Conservation (phyloP, 2,888 invertebrate species). For the Ditula angustiorana region DNA sequence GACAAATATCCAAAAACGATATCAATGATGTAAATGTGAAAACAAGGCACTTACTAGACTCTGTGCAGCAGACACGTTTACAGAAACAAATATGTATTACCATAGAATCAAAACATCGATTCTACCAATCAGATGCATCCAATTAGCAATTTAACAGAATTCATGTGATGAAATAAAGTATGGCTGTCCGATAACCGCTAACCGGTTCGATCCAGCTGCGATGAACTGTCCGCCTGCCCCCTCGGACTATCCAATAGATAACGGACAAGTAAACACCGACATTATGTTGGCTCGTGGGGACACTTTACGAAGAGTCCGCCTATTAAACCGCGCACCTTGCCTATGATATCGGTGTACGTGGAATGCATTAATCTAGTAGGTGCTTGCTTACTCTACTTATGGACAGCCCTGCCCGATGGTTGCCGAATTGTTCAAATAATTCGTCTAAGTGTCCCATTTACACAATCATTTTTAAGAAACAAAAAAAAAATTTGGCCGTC, state of each 20-base stretch:
- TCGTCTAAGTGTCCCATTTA: no score
- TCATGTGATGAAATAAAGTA: slow-evolving; percentile 59
- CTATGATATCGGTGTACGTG: slow-evolving; percentile 20
- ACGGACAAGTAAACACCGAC: slow-evolving; percentile 26
- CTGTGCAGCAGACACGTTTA: background rate
- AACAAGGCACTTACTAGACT: no score
- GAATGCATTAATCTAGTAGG: slow-evolving; percentile 1
- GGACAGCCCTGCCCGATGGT: background rate
- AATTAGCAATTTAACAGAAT: slow-evolving; percentile 23
- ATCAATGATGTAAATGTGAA: no score
- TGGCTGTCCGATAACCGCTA: slow-evolving; percentile 52
- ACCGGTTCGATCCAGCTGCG: slow-evolving; percentile 60
- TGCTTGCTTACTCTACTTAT: background rate
- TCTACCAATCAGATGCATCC: slow-evolving; percentile 20
- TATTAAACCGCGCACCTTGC: slow-evolving; percentile 14
- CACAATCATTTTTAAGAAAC: no score
- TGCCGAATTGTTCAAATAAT: no score
- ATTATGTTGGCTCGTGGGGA: slow-evolving; percentile 23
- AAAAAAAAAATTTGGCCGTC: no score
- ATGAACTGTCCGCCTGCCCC: slow-evolving; percentile 60
- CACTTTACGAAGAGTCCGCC: slow-evolving; percentile 15
- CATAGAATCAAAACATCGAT: background rate
- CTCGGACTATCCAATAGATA: slow-evolving; percentile 46
- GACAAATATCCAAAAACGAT: no score
- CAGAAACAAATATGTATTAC: background rate